Evolutionary conservation across 2,113 vertebrate species (phyloP).

Genomic region (Ploceus nigricollis): DNA sequence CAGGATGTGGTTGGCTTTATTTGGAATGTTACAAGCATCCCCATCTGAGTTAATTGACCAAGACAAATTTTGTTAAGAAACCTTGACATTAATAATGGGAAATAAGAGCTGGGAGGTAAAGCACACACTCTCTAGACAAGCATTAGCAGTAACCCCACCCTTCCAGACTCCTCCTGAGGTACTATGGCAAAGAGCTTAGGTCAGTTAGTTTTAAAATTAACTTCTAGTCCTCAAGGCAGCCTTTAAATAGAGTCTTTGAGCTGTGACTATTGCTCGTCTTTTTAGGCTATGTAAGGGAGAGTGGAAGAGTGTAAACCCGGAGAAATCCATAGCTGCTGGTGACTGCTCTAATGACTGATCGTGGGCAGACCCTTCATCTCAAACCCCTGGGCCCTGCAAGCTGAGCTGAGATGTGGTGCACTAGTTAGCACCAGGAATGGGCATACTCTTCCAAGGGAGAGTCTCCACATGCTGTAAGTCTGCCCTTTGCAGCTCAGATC

Average conservation of each 20-base stretch:
- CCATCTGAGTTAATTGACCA: constrained; percentile 65
- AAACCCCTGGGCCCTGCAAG: background rate
- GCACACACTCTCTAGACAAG: background rate
- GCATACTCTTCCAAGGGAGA: background rate
- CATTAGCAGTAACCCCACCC: constrained; percentile 8
- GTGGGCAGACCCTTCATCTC: background rate
- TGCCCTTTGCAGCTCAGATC: background rate
- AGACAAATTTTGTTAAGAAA: constrained; percentile 68
- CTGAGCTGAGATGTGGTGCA: background rate
- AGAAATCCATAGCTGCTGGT: background rate
- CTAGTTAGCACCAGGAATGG: background rate
- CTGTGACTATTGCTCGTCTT: constrained; percentile 14
- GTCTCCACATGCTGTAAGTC: background rate
- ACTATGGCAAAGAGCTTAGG: constrained; percentile 44
- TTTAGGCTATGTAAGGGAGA: background rate
- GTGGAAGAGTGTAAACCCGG: background rate
- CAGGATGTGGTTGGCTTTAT: constrained; percentile 60
- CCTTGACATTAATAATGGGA: constrained; percentile 66
- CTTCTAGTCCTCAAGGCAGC: constrained; percentile 52
- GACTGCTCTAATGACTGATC: background rate
- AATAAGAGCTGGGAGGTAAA: constrained; percentile 60
- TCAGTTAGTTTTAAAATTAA: constrained; percentile 68
- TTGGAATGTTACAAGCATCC: constrained; percentile 58
- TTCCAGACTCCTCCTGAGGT: constrained; percentile 36
- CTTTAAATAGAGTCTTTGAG: constrained; percentile 25